phyloP scores from a whole-genome alignment of 2,888 invertebrate genomes.

The Mactromeris polynyma region DNA sequence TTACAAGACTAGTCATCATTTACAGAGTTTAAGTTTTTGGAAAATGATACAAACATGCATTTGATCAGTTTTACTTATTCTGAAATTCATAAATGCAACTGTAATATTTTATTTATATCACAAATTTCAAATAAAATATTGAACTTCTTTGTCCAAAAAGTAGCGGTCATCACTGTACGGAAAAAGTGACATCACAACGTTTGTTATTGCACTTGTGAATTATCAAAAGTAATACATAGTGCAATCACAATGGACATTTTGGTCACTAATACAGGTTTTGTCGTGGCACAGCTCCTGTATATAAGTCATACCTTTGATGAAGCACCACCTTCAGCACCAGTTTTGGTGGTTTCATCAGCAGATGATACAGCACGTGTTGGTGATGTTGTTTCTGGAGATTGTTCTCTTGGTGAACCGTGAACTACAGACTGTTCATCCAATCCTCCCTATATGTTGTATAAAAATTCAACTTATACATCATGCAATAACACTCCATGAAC shows the following conservation, averaged over 20 bases:
- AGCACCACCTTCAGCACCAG: slow-evolving; percentile 69
- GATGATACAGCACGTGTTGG: slow-evolving; percentile 80
- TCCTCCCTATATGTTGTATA: slow-evolving; percentile 69
- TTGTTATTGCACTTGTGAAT: too few species aligned
- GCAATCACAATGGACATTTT: too few species aligned
- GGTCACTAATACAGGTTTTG: too few species aligned
- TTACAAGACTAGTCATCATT: neutral
- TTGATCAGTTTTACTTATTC: neutral
- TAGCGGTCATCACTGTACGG: too few species aligned
- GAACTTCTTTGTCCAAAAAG: too few species aligned
- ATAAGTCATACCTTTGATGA: slow-evolving; percentile 69
- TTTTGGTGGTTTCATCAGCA: slow-evolving; percentile 78
- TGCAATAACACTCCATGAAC: neutral
- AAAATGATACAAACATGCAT: neutral
- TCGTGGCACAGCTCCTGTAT: too few species aligned
- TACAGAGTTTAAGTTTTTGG: neutral
- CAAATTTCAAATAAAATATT: too few species aligned
- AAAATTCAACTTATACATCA: neutral
- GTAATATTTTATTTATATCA: neutral
- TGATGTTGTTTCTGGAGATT: slow-evolving; percentile 73
- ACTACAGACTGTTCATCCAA: slow-evolving; percentile 79
- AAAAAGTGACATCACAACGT: too few species aligned
- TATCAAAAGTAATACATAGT: too few species aligned
- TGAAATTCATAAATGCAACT: neutral
- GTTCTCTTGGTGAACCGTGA: slow-evolving; percentile 74